These are phyloP conservation scores for Papilio polyxenes DNA, from an alignment of 1,140 invertebrate species.

Conservation along the genomic window DNA sequence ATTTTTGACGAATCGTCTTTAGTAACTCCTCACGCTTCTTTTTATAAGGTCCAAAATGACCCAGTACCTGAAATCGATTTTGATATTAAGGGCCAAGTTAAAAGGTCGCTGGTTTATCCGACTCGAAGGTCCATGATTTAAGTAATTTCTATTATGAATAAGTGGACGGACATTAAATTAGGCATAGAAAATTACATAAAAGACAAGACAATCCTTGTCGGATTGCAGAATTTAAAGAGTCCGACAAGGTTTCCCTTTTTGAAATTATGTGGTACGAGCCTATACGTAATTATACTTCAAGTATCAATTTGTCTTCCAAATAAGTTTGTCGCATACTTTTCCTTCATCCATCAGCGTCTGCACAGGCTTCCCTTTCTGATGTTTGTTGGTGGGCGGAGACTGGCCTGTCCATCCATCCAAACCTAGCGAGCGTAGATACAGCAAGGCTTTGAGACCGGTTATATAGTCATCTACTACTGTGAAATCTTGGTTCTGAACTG, in stretches of 20 bases:
- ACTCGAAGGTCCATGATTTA: not conserved
- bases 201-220: too few species aligned
- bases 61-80: constrained; percentile 84
- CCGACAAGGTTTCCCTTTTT: too few species aligned
- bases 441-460: constrained; percentile 92
- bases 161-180: not conserved
- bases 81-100: not conserved
- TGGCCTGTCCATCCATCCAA: constrained; percentile 94
- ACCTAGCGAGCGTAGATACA: constrained; percentile 89
- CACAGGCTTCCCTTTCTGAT: constrained; percentile 96
- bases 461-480: constrained; percentile 97
- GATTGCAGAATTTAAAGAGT: too few species aligned
- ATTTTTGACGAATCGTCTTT: constrained; percentile 82
- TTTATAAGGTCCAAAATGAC: constrained; percentile 95
- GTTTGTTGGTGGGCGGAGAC: constrained; percentile 92
- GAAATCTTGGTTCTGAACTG: constrained; percentile 99
- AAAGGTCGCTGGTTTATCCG: not conserved
- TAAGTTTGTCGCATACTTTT: constrained; percentile 78
- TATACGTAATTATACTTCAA: too few species aligned
- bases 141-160: not conserved
- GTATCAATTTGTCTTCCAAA: too few species aligned
- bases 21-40: constrained; percentile 86
- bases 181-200: too few species aligned
- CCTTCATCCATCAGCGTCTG: constrained; percentile 83
- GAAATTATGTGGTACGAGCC: too few species aligned